Percentiles rank a stretch among this genome's conserved stretches.
phyloP scores from a whole-genome alignment of 2,888 invertebrate species.

The Gymnoscelis rufifasciata region DNA sequence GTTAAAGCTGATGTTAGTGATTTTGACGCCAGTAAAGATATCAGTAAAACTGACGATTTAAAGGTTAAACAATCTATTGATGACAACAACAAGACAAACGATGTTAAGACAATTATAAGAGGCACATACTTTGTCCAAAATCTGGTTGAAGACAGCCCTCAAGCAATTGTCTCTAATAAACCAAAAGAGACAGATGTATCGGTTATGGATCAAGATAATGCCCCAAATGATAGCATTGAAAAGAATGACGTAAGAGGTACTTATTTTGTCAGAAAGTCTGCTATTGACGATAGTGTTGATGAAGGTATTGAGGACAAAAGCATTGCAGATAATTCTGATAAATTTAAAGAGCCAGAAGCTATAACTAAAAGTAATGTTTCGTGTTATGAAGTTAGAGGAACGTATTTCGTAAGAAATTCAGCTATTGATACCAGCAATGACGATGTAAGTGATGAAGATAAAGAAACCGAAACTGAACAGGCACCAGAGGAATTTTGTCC shows the following conservation, averaged over 20 bases:
- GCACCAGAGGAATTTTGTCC: not conserved
- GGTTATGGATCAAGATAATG: constrained; percentile 6
- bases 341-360: not conserved
- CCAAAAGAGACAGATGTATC: not conserved
- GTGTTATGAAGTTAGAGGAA: constrained; percentile 1
- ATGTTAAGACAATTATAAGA: not conserved
- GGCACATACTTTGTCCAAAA: not conserved
- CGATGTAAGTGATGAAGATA: not conserved
- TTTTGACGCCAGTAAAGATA: not conserved
- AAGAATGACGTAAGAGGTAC: constrained; percentile 8
- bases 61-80: not conserved
- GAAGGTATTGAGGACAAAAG: not conserved
- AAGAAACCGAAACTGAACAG: constrained; percentile 7
- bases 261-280: constrained; percentile 11
- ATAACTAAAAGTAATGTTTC: not conserved
- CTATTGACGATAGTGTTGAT: constrained; percentile 1
- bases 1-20: not conserved
- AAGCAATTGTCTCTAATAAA: not conserved
- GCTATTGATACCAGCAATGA: constrained; percentile 10
- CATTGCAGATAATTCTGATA: not conserved
- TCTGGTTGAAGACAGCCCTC: not conserved
- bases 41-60: not conserved
- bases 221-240: constrained; percentile 15
- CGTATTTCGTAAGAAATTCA: constrained; percentile 9
- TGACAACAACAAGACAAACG: not conserved